Base-by-base conservation (phyloP, 2,797 vertebrate genomes). In the Coreius guichenoti region DNA sequence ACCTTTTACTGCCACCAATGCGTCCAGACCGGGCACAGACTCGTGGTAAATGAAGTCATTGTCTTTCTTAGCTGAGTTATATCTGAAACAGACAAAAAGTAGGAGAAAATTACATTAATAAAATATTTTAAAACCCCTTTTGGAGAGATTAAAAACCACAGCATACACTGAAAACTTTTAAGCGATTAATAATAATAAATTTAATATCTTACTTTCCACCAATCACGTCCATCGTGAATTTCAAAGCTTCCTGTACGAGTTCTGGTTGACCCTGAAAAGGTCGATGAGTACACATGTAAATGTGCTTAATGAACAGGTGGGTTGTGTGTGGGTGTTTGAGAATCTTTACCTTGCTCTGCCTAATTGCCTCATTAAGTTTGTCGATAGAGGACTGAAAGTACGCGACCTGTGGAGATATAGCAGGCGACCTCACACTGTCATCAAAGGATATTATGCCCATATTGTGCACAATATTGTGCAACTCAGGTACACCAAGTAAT, bases 21-120 rank as follows among this genome's bases (percentile, higher is more conserved):
- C 93, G 86, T 97, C 96, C 90, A 95, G 86, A 0, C 93, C 91
- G 0, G 96, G 96, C 39, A 97, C 94, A 0, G 95, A 93, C 56
- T 97, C 96, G 0, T 97, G 96, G 91, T 97, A 97, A 90, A 97
- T 95, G 81, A 97, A 97, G 82, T 97, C 96, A 0, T 97, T 97
- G 91, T 97, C 96, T 87, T 97, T 97, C 81, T 96, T 97, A 84
- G 96, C 94, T 0, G 96, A 96, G 58, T 95, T 97, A 83, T 95
- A 96, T 88, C 96, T 97, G 43, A 56, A 86, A 88, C 39, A 67
- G 19, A 17, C 31, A 73, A n/a, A 58, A 77, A 14, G 2, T 29
- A 70, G 19, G 9, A 9, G 51, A 63, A 58, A 56, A 36, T 21
- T 0, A 29, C 26, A 63, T 63, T 63, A 29, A 61, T 26, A 13